Conservation (phyloP, 2,797 vertebrate species). For the Stomatorhinus walkeri region DNA sequence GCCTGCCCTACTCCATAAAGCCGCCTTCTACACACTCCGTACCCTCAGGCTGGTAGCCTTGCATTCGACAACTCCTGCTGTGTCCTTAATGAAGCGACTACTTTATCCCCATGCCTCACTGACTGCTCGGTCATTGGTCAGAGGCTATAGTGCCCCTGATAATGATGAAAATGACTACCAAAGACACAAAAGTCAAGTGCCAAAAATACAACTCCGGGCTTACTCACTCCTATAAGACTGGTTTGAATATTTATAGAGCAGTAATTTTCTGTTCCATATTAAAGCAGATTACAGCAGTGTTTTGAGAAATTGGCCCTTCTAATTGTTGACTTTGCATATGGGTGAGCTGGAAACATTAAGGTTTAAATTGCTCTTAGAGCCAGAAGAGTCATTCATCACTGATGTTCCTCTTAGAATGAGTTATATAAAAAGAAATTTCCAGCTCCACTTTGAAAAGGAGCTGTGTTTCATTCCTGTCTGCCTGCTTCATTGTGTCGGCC, state of each 20-base stretch:
- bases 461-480: not conserved
- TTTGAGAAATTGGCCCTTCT: not conserved
- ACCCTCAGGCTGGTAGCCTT: not conserved
- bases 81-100: not conserved
- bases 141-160: not conserved
- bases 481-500: not conserved
- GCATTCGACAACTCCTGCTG: not conserved
- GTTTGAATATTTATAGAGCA: not conserved
- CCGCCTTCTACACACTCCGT: not conserved
- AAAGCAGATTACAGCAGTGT: not conserved
- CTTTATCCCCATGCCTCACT: not conserved
- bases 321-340: not conserved
- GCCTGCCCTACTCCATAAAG: not conserved
- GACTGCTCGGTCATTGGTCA: not conserved
- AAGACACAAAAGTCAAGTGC: conserved; percentile 1
- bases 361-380: not conserved
- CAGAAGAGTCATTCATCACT: not conserved
- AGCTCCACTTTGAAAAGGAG: not conserved
- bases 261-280: not conserved
- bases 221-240: not conserved
- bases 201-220: not conserved
- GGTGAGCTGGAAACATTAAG: not conserved
- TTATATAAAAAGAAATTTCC: not conserved
- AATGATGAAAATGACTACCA: conserved; percentile 1
- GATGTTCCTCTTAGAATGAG: not conserved